A percentile compares a stretch with the other conserved stretches of the same genome.
Conservation (phyloP, 2,113 vertebrate species). For the Oxyura jamaicensis region DNA sequence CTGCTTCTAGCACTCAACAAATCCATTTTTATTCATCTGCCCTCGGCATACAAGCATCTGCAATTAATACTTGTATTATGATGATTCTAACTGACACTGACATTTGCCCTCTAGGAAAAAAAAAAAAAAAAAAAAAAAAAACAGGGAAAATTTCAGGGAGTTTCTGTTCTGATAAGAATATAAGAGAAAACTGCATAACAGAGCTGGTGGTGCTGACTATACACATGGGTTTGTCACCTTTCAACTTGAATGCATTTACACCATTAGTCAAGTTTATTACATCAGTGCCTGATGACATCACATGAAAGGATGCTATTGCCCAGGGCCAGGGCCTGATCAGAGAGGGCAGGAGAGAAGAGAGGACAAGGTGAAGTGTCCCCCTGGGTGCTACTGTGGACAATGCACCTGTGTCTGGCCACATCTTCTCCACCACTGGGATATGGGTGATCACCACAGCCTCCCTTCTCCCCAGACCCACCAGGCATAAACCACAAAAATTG, state of each 20-base stretch:
- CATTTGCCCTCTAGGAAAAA: not conserved
- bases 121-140: not conserved
- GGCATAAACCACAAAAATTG: too few relatives aligned
- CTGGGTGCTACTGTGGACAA: not conserved
- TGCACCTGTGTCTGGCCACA: accelerated
- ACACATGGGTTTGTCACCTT: accelerated
- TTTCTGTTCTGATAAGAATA: not conserved
- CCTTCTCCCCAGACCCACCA: too few relatives aligned
- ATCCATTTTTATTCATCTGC: not conserved
- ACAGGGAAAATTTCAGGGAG: not conserved
- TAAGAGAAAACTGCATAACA: not conserved
- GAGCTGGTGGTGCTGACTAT: not conserved
- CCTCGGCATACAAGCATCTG: not conserved
- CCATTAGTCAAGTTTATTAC: too few relatives aligned
- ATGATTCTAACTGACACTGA: not conserved
- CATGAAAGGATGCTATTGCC: not conserved
- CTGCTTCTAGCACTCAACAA: not conserved
- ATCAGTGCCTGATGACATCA: not conserved
- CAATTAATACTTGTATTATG: not conserved
- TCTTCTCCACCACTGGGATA: not conserved
- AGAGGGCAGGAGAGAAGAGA: accelerated
- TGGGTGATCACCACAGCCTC: not conserved
- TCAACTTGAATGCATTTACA: not conserved
- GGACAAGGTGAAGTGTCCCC: not conserved
- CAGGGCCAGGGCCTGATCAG: accelerated